Evolutionary conservation across 2,113 vertebrate genomes (phyloP).

Genomic region (human): DNA sequence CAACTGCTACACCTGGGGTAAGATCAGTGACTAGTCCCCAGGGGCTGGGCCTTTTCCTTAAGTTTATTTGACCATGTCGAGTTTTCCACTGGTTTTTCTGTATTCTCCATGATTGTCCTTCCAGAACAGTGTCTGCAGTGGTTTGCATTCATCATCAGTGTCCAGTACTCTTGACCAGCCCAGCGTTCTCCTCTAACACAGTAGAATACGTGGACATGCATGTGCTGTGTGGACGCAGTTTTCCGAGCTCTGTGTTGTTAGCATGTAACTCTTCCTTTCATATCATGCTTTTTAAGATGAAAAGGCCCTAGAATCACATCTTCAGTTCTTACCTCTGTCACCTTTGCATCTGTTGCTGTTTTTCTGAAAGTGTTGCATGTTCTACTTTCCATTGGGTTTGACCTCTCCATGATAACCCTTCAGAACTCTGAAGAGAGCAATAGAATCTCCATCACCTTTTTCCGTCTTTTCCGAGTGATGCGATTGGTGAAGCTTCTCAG

Average conservation of each 20-base stretch:
- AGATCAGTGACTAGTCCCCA: slow-evolving; percentile 88
- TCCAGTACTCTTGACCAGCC: slow-evolving; percentile 80
- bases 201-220: slow-evolving; percentile 86
- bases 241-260: slow-evolving; percentile 82
- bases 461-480: slow-evolving; percentile 99
- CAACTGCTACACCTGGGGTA: slow-evolving; percentile 98
- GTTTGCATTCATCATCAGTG: slow-evolving; percentile 84
- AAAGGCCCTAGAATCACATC: slow-evolving; percentile 82
- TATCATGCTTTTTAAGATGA: slow-evolving; percentile 83
- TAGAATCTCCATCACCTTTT: slow-evolving; percentile 99
- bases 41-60: slow-evolving; percentile 88
- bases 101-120: slow-evolving; percentile 85
- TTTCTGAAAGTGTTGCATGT: slow-evolving; percentile 84
- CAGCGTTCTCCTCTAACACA: slow-evolving; percentile 80
- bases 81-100: slow-evolving; percentile 83
- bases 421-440: slow-evolving; percentile 99
- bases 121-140: slow-evolving; percentile 83
- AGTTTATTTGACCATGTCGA: slow-evolving; percentile 87
- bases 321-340: slow-evolving; percentile 84
- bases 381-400: slow-evolving; percentile 82
- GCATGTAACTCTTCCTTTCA: slow-evolving; percentile 85
- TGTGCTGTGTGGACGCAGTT: slow-evolving; percentile 84
- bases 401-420: slow-evolving; percentile 83
- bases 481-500: slow-evolving; percentile 98
- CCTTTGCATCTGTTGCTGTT: slow-evolving; percentile 84